Evolutionary conservation across 2,113 vertebrate genomes (phyloP).

Genomic region (Tretioscincus oriximinensis): DNA sequence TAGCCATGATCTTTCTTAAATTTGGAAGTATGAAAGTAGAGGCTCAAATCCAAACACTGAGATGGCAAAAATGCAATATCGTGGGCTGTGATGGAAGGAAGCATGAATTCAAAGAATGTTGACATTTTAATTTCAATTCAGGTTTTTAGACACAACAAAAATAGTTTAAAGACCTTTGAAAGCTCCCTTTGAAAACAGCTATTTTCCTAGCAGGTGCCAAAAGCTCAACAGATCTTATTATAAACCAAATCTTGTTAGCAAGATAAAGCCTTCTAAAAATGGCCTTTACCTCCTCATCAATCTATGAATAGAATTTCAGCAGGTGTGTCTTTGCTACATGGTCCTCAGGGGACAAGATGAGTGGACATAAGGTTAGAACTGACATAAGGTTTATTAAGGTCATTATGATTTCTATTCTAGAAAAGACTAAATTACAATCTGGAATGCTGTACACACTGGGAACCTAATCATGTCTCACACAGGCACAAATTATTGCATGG

Average conservation of each 20-base stretch:
- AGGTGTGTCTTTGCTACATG: conserved; percentile 23
- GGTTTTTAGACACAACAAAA: conserved; percentile 13
- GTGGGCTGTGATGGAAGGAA: conserved; percentile 15
- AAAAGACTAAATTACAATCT: background rate
- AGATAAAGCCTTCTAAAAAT: conserved; percentile 46
- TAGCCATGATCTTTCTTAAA: background rate
- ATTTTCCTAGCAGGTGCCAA: conserved; percentile 28
- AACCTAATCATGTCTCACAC: background rate
- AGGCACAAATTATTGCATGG: background rate
- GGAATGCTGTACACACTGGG: background rate
- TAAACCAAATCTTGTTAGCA: conserved; percentile 43
- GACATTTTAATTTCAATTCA: conserved; percentile 8
- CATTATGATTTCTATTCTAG: background rate
- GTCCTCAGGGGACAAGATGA: conserved; percentile 14
- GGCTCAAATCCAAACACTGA: background rate
- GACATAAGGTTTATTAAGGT: background rate
- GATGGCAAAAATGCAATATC: background rate
- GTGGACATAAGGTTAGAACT: background rate
- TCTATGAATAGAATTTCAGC: background rate
- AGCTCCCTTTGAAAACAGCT: conserved; percentile 36
- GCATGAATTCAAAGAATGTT: background rate
- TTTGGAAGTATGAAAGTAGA: background rate
- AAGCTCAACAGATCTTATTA: conserved; percentile 3
- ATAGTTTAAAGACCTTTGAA: conserved; percentile 38
- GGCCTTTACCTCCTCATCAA: background rate